phyloP scores from a whole-genome alignment of 1,140 invertebrate genomes.

The Zaprionus tsacasi region DNA sequence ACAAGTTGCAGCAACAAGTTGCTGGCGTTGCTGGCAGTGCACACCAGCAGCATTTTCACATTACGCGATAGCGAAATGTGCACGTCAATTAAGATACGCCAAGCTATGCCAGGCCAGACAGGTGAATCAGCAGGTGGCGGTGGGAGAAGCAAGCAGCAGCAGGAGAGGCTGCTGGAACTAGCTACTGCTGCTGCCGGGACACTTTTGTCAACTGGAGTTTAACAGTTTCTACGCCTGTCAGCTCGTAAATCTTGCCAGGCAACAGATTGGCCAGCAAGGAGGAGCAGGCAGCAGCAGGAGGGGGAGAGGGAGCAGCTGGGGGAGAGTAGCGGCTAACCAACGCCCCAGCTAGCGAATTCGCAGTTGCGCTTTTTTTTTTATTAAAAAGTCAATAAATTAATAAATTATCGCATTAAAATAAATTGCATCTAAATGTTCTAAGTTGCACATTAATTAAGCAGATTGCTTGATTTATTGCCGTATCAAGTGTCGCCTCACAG shows the following conservation, averaged over 20 bases:
- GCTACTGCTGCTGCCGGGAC: conserved; percentile 47
- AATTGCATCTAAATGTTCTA: conserved; percentile 84
- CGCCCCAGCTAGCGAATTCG: conserved; percentile 34
- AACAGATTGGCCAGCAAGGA: neutral
- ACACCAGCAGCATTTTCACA: conserved; percentile 70
- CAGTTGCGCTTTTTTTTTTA: conserved; percentile 53
- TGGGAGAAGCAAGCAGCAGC: conserved; percentile 1
- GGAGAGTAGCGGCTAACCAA: neutral
- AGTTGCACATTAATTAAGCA: conserved; percentile 84
- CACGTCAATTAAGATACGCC: conserved; percentile 82
- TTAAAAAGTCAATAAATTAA: conserved; percentile 84
- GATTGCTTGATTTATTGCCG: conserved; percentile 84
- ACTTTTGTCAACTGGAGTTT: conserved; percentile 81
- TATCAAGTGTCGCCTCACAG: conserved; percentile 78
- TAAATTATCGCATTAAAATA: conserved; percentile 84
- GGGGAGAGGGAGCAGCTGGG: neutral
- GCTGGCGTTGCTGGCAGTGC: neutral
- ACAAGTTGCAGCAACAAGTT: conserved; percentile 15
- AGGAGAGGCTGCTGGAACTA: neutral
- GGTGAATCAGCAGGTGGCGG: conserved; percentile 58
- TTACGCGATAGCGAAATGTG: conserved; percentile 82
- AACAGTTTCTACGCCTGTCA: conserved; percentile 83
- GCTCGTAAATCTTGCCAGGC: conserved; percentile 74
- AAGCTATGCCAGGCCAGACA: conserved; percentile 74
- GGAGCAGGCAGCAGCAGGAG: neutral